A percentile compares a stretch with the other conserved stretches of the same genome.
phyloP scores from a whole-genome alignment of 1,140 invertebrate genomes.

The Xylocopa sonorina region DNA sequence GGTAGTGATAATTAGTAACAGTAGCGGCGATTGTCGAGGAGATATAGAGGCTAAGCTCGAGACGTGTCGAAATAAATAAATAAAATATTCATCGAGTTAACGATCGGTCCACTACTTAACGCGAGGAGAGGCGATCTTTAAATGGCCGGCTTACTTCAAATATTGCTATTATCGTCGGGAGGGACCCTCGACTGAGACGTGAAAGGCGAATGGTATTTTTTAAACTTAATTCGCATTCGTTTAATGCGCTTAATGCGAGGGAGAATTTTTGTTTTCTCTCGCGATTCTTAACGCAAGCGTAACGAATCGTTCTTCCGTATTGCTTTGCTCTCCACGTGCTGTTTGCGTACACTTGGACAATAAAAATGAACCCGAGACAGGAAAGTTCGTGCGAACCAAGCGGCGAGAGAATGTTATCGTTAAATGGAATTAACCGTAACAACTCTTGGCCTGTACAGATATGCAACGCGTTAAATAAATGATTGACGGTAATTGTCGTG shows the following conservation, averaged over 20 bases:
- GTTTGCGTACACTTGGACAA: slow-evolving; percentile 25
- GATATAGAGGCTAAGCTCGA: slow-evolving; percentile 62
- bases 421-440: neutral
- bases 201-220: neutral
- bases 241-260: neutral
- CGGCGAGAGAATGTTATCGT: slow-evolving; percentile 7
- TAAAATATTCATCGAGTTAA: slow-evolving; percentile 20
- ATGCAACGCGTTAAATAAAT: slow-evolving; percentile 13
- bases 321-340: neutral
- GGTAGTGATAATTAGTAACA: slow-evolving; percentile 25
- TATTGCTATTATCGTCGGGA: neutral
- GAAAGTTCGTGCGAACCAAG: neutral
- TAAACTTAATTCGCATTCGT: neutral
- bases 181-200: neutral
- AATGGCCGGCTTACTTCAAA: neutral
- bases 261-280: neutral
- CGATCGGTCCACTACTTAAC: slow-evolving; percentile 39
- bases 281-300: neutral
- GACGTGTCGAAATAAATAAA: slow-evolving; percentile 47
- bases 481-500: neutral
- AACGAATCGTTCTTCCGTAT: slow-evolving; percentile 27
- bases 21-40: slow-evolving; percentile 20
- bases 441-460: neutral
- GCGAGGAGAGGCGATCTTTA: neutral
- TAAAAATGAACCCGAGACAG: slow-evolving; percentile 13